Base-by-base conservation (phyloP, 2,797 vertebrate species). In the Takifugu rubripes region DNA sequence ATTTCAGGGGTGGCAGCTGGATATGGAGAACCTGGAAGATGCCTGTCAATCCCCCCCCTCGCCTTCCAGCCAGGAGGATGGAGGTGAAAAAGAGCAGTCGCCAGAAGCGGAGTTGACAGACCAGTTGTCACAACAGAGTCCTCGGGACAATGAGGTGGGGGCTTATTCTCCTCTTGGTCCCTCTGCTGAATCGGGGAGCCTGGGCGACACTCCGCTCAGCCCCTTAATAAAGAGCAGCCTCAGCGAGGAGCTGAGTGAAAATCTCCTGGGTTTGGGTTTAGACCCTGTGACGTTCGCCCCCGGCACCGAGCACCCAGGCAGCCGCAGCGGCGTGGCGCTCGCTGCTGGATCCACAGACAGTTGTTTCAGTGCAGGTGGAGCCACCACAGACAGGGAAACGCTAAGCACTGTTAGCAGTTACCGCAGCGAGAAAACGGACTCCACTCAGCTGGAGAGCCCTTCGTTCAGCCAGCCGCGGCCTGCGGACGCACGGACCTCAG, bases 381-480 rank as follows among this genome's bases (percentile, higher is more conserved):
- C 84, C 7, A 85, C 89, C 44, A 94, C 94, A 0, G 94, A 95
- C 75, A 87, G 92, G 25, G 94, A 96, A 86, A 93, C 93, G 0
- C 84, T 92, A 6, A 93, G 93, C 73, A 96, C 94, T 0, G 75
- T 95, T 40, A 95, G 94, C 84, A 96, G 94, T 79, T 95, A 94
- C 71, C 94, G 94, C 63, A 95, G 94, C 6, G 94, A 96, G 81
- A 95, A 94, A 66, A 96, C 94, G 0, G 93, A 94, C 74, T 96
- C 94, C 1, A 96, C 94, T 5, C 94, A 94, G 76, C 82, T 96
- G 68, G 94, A 95, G 81, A 96, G 94, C 75, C 93, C 94, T 1
- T 92, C 91, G 0, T 79, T 91, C 25, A 90, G 91, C 61, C 85
- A 86, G 52, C 84, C 87, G 0, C 85, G 78, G 1, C 86, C 87